These are phyloP conservation scores for Goniozus legneri DNA, from an alignment of 1,140 invertebrate species.

Conservation along the genomic window DNA sequence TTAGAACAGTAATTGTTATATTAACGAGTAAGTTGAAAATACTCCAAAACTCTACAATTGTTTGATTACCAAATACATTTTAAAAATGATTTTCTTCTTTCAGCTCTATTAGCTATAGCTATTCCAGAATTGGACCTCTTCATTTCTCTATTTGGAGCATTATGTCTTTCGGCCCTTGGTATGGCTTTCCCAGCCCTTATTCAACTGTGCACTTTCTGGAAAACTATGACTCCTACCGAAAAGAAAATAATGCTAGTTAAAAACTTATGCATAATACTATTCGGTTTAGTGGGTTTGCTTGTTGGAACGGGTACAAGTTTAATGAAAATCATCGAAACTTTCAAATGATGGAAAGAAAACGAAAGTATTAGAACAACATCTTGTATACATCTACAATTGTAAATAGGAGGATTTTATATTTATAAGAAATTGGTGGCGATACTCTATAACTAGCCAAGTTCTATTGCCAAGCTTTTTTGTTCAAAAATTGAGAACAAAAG, in stretches of 20 bases:
- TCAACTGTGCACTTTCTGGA: conserved; percentile 66
- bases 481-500: too few species aligned
- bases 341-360: conserved; percentile 27
- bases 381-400: background rate
- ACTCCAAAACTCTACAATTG: background rate
- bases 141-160: conserved; percentile 86
- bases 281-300: conserved; percentile 65
- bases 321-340: conserved; percentile 60
- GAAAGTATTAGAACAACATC: too few species aligned
- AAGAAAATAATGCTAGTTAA: conserved; percentile 59
- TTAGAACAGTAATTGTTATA: conserved; percentile 66
- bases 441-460: too few species aligned
- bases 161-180: conserved; percentile 79
- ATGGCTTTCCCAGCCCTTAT: conserved; percentile 86
- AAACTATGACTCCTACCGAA: conserved; percentile 49
- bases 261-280: conserved; percentile 67
- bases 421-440: too few species aligned
- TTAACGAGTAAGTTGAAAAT: conserved; percentile 69
- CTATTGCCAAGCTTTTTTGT: too few species aligned
- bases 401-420: background rate
- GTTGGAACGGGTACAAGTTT: conserved; percentile 71
- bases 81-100: conserved; percentile 22
- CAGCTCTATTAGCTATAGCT: conserved; percentile 73
- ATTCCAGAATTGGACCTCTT: conserved; percentile 83
- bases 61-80: conserved; percentile 5